phyloP scores from a whole-genome alignment of 2,113 vertebrate species.

The Grammatotria lemairii region DNA sequence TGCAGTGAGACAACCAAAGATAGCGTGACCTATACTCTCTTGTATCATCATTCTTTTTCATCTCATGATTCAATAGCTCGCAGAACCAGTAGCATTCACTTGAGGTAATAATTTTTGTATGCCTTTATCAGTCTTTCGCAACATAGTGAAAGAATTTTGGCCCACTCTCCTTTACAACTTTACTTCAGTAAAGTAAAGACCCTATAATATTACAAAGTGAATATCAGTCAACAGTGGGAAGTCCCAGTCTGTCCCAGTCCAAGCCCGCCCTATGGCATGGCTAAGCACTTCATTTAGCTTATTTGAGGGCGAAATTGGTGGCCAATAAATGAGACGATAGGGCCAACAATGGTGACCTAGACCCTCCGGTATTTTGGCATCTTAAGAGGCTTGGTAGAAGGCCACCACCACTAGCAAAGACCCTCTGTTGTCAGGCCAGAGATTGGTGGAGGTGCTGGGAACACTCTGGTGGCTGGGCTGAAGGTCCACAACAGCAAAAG shows the following conservation, averaged over 20 bases:
- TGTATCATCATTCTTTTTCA: neutral
- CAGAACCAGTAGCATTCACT: neutral
- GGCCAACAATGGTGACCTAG: neutral
- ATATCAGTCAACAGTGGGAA: neutral
- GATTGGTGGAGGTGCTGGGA: neutral
- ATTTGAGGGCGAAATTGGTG: neutral
- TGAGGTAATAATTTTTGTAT: neutral
- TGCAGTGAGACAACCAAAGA: neutral
- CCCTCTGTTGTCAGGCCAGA: neutral
- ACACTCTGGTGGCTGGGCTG: neutral
- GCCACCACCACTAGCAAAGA: neutral
- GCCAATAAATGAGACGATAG: neutral
- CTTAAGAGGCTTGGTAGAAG: neutral
- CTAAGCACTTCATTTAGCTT: neutral
- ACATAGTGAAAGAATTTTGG: neutral
- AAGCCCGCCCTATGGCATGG: neutral
- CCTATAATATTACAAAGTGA: neutral
- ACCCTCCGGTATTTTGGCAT: neutral
- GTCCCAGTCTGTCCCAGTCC: neutral
- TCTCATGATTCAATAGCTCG: neutral
- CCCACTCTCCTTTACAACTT: neutral
- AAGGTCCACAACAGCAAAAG: neutral
- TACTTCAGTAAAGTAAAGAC: neutral
- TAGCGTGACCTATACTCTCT: neutral
- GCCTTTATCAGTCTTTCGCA: neutral